A percentile compares a stretch with the other conserved stretches of the same genome.
phyloP scores from a whole-genome alignment of 2,888 invertebrate species.

The Drosophila pseudotalamancana region DNA sequence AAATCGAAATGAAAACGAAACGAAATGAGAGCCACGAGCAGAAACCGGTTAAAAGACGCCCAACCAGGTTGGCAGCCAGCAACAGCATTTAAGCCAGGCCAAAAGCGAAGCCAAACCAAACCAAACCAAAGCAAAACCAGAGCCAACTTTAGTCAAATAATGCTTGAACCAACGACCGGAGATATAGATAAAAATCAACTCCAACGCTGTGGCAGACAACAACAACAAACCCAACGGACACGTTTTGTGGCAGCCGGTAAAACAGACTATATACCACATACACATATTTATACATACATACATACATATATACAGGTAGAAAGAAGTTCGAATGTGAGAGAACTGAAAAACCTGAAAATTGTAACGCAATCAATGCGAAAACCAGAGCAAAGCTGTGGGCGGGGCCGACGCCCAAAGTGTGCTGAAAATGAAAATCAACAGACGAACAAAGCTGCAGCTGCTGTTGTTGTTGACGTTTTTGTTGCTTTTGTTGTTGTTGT shows the following conservation, averaged over 20 bases:
- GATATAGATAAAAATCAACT: conserved; percentile 78
- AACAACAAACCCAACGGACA: conserved; percentile 59
- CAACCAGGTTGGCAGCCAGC: conserved; percentile 37
- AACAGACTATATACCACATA: conserved; percentile 37
- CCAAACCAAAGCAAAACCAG: conserved; percentile 25
- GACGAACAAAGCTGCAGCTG: conserved; percentile 56
- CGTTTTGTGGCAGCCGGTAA: conserved; percentile 77
- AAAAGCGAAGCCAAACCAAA: conserved; percentile 27
- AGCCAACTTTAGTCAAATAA: conserved; percentile 53
- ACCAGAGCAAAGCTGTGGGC: conserved; percentile 43
- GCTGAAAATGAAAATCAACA: conserved; percentile 79
- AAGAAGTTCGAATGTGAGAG: conserved; percentile 62
- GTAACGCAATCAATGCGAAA: conserved; percentile 80
- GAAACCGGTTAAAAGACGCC: conserved; percentile 65
- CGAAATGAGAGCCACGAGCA: conserved; percentile 56
- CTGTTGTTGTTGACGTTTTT: conserved; percentile 23
- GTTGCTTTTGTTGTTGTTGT: conserved; percentile 3
- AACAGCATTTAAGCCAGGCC: conserved; percentile 49
- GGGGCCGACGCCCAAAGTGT: conserved; percentile 55
- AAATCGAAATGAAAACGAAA: conserved; percentile 80
- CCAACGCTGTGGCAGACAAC: conserved; percentile 62
- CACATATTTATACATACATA: conserved; percentile 21
- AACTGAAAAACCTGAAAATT: conserved; percentile 66
- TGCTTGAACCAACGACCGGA: conserved; percentile 63
- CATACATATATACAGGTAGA: conserved; percentile 35